Conservation (phyloP, 2,797 vertebrate genomes). For the Sarcoramphus papa region DNA sequence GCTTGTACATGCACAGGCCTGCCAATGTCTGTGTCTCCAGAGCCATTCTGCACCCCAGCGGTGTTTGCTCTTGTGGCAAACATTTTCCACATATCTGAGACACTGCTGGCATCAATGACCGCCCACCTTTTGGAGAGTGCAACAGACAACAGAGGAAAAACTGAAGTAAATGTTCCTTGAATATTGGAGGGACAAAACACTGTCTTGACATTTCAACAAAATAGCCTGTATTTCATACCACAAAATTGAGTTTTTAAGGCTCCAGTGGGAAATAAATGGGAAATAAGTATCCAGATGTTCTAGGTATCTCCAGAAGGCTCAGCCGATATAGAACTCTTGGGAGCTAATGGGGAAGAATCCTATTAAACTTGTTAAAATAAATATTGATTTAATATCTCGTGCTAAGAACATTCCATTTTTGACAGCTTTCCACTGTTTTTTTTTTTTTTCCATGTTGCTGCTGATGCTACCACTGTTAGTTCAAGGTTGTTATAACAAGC, state of each 20-base stretch:
- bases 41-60: neutral
- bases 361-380: conserved; percentile 14
- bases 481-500: neutral
- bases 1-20: neutral
- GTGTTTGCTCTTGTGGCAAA: neutral
- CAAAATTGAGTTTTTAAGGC: neutral
- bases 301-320: neutral
- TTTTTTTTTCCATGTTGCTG: neutral
- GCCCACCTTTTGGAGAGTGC: neutral
- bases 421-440: neutral
- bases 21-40: neutral
- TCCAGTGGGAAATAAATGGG: conserved; percentile 1
- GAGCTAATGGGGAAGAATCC: neutral
- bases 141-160: neutral
- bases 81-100: neutral
- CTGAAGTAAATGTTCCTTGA: neutral
- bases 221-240: neutral
- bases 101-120: accelerated
- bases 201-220: neutral
- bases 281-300: neutral
- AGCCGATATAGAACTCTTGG: neutral
- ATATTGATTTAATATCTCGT: neutral
- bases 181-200: neutral
- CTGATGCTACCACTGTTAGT: neutral
- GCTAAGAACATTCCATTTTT: neutral